Conservation (phyloP, 2,888 invertebrate species). For the Pterostichus madidus region DNA sequence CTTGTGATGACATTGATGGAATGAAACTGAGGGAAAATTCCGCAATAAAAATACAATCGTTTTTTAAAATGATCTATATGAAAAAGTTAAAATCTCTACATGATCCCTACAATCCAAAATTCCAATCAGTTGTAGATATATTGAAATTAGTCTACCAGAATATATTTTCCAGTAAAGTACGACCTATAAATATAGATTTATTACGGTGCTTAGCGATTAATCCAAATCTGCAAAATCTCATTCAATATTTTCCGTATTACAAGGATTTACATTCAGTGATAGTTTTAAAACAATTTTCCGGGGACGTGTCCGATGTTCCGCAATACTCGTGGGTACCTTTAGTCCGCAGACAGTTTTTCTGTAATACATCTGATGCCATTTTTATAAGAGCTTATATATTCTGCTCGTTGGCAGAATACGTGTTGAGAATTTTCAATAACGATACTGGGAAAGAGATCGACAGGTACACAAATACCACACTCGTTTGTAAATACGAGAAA, state of each 20-base stretch:
- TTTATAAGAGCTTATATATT: conserved; percentile 72
- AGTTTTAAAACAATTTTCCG: conserved; percentile 69
- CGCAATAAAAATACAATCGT: conserved; percentile 72
- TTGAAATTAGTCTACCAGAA: conserved; percentile 71
- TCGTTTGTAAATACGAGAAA: conserved; percentile 70
- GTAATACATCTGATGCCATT: conserved; percentile 68
- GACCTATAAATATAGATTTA: conserved; percentile 68
- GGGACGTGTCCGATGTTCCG: conserved; percentile 41
- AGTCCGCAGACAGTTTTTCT: conserved; percentile 71
- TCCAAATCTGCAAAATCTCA: conserved; percentile 67
- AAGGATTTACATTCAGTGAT: conserved; percentile 71
- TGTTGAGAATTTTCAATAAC: conserved; percentile 74
- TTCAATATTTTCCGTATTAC: conserved; percentile 69
- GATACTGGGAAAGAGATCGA: conserved; percentile 72
- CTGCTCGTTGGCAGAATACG: conserved; percentile 70
- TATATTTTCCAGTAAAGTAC: conserved; percentile 70
- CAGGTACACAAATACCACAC: conserved; percentile 70
- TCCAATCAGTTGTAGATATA: conserved; percentile 70
- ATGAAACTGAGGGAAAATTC: conserved; percentile 71
- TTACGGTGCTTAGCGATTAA: conserved; percentile 70
- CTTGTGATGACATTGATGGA: conserved; percentile 69
- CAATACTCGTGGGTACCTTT: conserved; percentile 71
- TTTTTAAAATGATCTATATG: conserved; percentile 72
- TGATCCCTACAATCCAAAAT: conserved; percentile 69
- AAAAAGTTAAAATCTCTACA: conserved; percentile 70